Percentiles rank a stretch among this genome's conserved stretches.
phyloP scores from a whole-genome alignment of 2,888 invertebrate species.

The Junonia oenone region DNA sequence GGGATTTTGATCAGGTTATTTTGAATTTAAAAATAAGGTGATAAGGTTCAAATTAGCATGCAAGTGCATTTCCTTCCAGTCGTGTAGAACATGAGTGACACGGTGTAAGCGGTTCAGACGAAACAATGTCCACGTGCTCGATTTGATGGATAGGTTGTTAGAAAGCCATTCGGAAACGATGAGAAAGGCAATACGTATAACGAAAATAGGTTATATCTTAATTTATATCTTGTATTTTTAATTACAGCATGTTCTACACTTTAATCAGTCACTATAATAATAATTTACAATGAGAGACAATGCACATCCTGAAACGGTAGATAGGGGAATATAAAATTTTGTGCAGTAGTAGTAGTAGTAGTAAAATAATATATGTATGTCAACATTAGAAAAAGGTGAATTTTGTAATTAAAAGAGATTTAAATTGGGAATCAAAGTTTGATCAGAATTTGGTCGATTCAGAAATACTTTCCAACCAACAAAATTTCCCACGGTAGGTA shows the following conservation, averaged over 20 bases:
- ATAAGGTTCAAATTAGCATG: slow-evolving; percentile 9
- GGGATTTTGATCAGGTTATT: not conserved
- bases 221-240: not conserved
- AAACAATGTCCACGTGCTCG: slow-evolving; percentile 26
- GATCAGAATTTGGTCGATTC: no score
- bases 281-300: not conserved
- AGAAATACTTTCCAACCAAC: no score
- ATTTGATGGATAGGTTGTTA: slow-evolving; percentile 28
- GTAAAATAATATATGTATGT: no score
- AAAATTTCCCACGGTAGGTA: no score
- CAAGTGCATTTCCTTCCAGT: not conserved
- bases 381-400: no score
- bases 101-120: slow-evolving; percentile 18
- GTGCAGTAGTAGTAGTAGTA: no score
- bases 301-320: no score
- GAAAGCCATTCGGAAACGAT: slow-evolving; percentile 20
- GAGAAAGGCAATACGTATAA: not conserved
- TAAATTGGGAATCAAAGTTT: no score
- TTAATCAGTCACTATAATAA: not conserved
- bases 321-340: no score
- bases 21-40: not conserved
- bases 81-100: slow-evolving; percentile 18
- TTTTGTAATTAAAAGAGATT: no score
- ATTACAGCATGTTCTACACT: no score
- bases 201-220: not conserved